phyloP scores from a whole-genome alignment of 2,113 vertebrate species.

The Trichomycterus rosablanca region DNA sequence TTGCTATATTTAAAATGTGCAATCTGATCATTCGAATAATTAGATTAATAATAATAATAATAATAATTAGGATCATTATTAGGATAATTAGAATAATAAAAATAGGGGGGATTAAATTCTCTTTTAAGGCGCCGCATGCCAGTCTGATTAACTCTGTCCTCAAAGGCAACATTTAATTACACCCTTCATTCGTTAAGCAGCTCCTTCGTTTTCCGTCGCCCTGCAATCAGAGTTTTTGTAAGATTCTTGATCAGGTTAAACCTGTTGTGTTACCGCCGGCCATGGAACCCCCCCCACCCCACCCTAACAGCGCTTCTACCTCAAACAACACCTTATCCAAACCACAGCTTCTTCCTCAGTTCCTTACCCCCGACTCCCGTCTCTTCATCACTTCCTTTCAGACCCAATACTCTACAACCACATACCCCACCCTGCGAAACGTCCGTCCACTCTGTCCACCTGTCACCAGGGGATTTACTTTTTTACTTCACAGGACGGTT shows the following conservation, averaged over 20 bases:
- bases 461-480: no score
- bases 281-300: constrained; percentile 8
- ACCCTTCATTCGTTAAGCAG: constrained; percentile 52
- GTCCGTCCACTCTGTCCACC: no score
- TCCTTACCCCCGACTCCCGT: constrained; percentile 23
- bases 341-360: no score
- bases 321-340: not conserved
- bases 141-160: not conserved
- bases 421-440: no score
- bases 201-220: constrained; percentile 70
- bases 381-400: constrained; percentile 3
- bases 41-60: no score
- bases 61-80: no score
- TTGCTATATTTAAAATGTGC: no score
- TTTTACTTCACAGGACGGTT: not conserved
- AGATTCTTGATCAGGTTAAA: constrained; percentile 69
- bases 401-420: no score
- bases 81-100: no score
- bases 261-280: constrained; percentile 63
- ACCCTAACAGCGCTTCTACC: not conserved
- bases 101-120: no score
- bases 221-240: constrained; percentile 67
- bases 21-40: no score
- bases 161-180: constrained; percentile 52
- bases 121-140: not conserved